A percentile compares a stretch with the other conserved stretches of the same genome.
Evolutionary conservation across 2,888 invertebrate species (phyloP).

Genomic region (Hydriomena furcata): DNA sequence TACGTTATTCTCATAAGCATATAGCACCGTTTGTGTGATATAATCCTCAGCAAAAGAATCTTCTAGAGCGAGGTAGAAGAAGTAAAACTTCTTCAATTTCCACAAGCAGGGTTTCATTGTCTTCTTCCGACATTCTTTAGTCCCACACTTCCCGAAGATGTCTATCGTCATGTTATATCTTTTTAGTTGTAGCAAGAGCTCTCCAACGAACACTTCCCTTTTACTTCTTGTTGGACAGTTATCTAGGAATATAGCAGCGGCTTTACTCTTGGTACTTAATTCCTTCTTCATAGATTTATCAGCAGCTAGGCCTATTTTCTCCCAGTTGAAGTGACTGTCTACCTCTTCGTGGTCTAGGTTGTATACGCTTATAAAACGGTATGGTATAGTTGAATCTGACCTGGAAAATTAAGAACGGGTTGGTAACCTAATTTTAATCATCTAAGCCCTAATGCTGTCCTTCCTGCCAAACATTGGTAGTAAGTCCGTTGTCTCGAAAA

Average conservation of each 20-base stretch:
- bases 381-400: conserved; percentile 53
- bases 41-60: conserved; percentile 85
- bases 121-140: conserved; percentile 50
- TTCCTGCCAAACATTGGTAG: too few species aligned
- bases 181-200: conserved; percentile 68
- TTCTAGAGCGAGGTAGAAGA: conserved; percentile 88
- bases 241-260: conserved; percentile 64
- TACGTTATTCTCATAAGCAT: conserved; percentile 81
- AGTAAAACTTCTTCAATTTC: conserved; percentile 82
- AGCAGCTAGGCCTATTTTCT: conserved; percentile 44
- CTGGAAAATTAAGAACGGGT: conserved; percentile 9
- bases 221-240: conserved; percentile 57
- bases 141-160: conserved; percentile 80
- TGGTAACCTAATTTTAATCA: too few species aligned
- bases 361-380: conserved; percentile 51
- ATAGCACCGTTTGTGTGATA: conserved; percentile 75
- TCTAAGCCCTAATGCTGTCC: too few species aligned
- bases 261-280: conserved; percentile 53
- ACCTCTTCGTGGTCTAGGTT: conserved; percentile 49
- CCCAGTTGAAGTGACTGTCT: conserved; percentile 49
- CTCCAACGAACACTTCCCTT: conserved; percentile 55
- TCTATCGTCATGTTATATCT: conserved; percentile 69
- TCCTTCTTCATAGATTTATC: conserved; percentile 40
- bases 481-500: too few species aligned
- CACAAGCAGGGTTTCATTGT: conserved; percentile 60